Evolutionary conservation across 1,140 invertebrate species (phyloP).

Genomic region (Apis laboriosa): DNA sequence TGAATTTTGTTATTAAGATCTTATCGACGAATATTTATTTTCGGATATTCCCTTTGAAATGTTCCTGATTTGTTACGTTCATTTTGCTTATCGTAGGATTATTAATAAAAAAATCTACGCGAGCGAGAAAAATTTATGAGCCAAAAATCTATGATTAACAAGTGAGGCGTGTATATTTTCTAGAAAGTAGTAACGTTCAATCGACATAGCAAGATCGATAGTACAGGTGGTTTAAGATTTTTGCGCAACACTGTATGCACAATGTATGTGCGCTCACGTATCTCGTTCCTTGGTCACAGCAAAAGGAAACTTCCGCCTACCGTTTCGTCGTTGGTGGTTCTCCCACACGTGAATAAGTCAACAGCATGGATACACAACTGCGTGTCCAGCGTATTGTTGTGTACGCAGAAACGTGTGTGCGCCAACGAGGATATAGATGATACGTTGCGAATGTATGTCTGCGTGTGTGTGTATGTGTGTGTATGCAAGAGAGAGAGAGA

Average conservation of each 20-base stretch:
- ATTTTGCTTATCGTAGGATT: too few species aligned
- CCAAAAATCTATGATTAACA: too few species aligned
- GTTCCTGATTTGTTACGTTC: too few species aligned
- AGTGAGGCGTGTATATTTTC: too few species aligned
- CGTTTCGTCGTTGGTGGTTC: constrained; percentile 52
- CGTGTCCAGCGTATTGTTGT: constrained; percentile 40
- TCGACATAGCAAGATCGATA: not conserved
- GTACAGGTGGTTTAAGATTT: not conserved
- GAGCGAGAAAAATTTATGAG: too few species aligned
- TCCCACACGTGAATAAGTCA: constrained; percentile 63
- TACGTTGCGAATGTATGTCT: too few species aligned
- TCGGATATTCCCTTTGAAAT: too few species aligned
- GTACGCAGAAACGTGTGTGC: constrained; percentile 37
- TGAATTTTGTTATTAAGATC: too few species aligned
- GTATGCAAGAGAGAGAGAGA: not conserved
- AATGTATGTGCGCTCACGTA: constrained; percentile 1
- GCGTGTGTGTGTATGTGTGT: constrained; percentile 3
- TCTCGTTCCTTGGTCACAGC: constrained; percentile 14
- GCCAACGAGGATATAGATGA: not conserved
- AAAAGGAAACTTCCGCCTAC: constrained; percentile 49
- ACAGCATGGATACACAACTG: constrained; percentile 47
- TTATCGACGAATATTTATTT: too few species aligned
- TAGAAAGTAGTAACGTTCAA: not conserved
- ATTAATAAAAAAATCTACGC: too few species aligned
- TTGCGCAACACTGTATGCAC: not conserved